phyloP scores from a whole-genome alignment of 2,797 vertebrate genomes.

The Limosa lapponica region DNA sequence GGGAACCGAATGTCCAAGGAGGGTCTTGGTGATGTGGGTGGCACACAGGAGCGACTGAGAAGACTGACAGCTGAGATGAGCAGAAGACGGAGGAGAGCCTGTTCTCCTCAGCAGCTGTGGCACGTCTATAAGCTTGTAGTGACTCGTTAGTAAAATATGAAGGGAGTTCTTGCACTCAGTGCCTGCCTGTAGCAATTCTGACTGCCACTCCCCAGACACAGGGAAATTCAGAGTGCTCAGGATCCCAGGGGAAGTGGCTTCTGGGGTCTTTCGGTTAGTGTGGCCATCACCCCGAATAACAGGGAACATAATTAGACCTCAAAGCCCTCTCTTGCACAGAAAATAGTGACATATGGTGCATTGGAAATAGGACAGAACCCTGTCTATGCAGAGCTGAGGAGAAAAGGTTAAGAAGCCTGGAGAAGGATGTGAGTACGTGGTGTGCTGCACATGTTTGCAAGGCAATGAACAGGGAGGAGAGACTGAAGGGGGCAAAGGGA shows the following conservation, averaged over 20 bases:
- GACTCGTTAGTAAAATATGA: slow-evolving; percentile 36
- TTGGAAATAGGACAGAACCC: not conserved
- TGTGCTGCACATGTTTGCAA: not conserved
- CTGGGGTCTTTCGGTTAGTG: not conserved
- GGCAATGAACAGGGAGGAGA: not conserved
- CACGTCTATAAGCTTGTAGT: not conserved
- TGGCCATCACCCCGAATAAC: not conserved
- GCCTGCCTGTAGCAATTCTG: not conserved
- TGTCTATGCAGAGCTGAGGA: not conserved
- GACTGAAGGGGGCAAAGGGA: not conserved
- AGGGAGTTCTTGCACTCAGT: not conserved
- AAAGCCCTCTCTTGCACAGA: not conserved
- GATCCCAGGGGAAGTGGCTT: not conserved
- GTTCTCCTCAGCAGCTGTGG: not conserved
- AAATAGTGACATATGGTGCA: not conserved
- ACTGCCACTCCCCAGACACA: not conserved
- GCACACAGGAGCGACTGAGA: not conserved
- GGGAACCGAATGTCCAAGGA: not conserved
- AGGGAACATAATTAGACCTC: not conserved
- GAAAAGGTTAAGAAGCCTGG: not conserved
- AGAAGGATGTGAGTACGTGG: fast-evolving
- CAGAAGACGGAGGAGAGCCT: not conserved
- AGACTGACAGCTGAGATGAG: not conserved
- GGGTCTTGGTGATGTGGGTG: not conserved
- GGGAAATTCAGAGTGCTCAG: not conserved